Conservation (phyloP, 2,888 invertebrate species). For the Drosophila prostipennis region DNA sequence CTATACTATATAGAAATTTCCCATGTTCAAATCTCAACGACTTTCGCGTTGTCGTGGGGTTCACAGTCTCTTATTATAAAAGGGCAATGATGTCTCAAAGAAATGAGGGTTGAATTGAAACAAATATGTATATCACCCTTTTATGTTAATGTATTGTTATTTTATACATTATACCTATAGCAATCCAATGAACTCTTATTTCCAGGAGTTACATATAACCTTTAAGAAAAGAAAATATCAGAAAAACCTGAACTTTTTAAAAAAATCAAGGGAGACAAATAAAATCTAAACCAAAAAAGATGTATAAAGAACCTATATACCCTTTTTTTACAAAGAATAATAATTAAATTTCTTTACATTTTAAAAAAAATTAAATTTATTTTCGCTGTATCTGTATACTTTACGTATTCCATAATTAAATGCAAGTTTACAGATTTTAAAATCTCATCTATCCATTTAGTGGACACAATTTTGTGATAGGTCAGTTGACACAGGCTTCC, state of each 20-base stretch:
- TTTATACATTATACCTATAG: neutral
- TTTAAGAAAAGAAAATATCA: too few relatives aligned
- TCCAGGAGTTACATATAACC: neutral
- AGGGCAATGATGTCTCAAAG: neutral
- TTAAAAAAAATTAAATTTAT: too few relatives aligned
- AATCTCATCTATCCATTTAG: neutral
- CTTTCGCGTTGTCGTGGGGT: conserved; percentile 21
- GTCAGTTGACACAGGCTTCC: conserved; percentile 30
- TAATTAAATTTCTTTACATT: too few relatives aligned
- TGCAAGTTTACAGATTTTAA: neutral
- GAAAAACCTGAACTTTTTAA: too few relatives aligned
- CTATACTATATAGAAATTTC: conserved; percentile 12
- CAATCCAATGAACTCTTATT: neutral
- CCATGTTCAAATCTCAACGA: conserved; percentile 37
- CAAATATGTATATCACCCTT: neutral
- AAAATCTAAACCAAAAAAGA: too few relatives aligned
- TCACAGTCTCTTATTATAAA: neutral
- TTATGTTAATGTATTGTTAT: neutral
- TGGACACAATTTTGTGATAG: conserved; percentile 19
- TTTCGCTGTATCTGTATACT: too few relatives aligned
- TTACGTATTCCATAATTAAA: too few relatives aligned
- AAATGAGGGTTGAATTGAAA: neutral
- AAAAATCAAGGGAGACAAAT: too few relatives aligned
- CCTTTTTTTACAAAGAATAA: too few relatives aligned
- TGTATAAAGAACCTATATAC: too few relatives aligned